Percentiles rank a stretch among this genome's conserved stretches.
phyloP scores from a whole-genome alignment of 2,888 invertebrate genomes.

The Dysmachus trigonus region DNA sequence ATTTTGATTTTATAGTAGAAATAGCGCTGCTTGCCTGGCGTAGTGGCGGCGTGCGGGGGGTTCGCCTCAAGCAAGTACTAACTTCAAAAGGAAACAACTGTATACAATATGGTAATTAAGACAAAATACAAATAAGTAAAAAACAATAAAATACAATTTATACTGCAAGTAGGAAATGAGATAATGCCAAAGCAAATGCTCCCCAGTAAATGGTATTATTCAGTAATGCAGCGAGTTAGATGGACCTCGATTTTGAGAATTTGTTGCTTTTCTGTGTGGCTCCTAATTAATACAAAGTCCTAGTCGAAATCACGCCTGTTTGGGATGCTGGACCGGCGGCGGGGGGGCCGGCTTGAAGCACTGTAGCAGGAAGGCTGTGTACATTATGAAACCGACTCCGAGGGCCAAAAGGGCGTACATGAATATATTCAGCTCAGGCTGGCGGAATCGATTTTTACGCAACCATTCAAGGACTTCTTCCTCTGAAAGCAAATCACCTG shows the following conservation, averaged over 20 bases:
- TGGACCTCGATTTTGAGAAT: conserved; percentile 8
- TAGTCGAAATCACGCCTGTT: conserved; percentile 60
- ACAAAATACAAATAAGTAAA: conserved; percentile 19
- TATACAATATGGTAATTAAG: not conserved
- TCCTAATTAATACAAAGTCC: not conserved
- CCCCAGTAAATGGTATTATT: conserved; percentile 12
- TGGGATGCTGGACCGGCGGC: conserved; percentile 66
- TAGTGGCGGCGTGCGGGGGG: not conserved
- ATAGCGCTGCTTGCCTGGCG: not conserved
- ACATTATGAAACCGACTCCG: conserved; percentile 84
- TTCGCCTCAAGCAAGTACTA: not conserved
- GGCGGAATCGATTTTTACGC: conserved; percentile 90
- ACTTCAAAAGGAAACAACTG: not conserved
- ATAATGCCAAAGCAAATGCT: conserved; percentile 23
- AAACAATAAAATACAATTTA: conserved; percentile 28
- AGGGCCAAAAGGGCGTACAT: conserved; percentile 92
- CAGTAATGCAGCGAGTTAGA: conserved; percentile 27
- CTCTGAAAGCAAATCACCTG: conserved; percentile 85
- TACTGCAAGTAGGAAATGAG: conserved; percentile 34
- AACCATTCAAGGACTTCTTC: conserved; percentile 91
- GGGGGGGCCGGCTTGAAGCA: conserved; percentile 82
- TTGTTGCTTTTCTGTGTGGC: not conserved
- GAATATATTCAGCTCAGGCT: conserved; percentile 91
- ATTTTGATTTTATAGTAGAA: not conserved
- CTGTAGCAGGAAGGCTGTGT: conserved; percentile 89